phyloP scores from a whole-genome alignment of 2,888 invertebrate species.

The Pecten maximus region DNA sequence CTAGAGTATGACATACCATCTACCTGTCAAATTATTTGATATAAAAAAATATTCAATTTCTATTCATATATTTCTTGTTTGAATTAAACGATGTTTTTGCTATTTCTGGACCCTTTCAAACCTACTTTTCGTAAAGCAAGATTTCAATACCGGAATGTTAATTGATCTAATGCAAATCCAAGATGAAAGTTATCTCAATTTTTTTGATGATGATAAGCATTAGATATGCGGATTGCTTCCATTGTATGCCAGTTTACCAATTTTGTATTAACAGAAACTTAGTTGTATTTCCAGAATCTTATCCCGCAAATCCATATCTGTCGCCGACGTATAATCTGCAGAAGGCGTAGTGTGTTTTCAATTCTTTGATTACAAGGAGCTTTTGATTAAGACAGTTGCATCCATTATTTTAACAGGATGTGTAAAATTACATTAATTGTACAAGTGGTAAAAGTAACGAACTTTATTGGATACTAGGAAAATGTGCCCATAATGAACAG shows the following conservation, averaged over 20 bases:
- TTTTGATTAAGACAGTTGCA: slow-evolving; percentile 14
- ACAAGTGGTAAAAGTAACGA: slow-evolving; percentile 25
- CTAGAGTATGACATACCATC: background rate
- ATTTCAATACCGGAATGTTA: background rate
- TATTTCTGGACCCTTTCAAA: background rate
- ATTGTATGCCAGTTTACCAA: background rate
- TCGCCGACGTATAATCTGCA: slow-evolving; percentile 4
- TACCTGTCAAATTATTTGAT: background rate
- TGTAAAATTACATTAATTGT: slow-evolving; percentile 10
- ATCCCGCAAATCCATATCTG: slow-evolving; percentile 1
- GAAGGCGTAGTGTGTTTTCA: background rate
- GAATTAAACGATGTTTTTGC: background rate
- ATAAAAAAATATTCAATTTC: background rate
- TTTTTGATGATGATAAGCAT: background rate
- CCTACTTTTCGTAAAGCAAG: background rate
- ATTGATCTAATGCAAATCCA: slow-evolving; percentile 28
- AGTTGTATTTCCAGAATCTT: background rate
- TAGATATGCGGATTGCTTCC: background rate
- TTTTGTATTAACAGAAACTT: background rate
- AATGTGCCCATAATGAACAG: slow-evolving; percentile 4
- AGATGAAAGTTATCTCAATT: background rate
- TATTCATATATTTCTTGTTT: background rate
- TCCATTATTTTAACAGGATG: slow-evolving; percentile 16
- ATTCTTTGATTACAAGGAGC: slow-evolving; percentile 33
- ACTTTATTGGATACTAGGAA: background rate